phyloP scores from a whole-genome alignment of 1,140 invertebrate genomes.

The Calephelis virginiensis region DNA sequence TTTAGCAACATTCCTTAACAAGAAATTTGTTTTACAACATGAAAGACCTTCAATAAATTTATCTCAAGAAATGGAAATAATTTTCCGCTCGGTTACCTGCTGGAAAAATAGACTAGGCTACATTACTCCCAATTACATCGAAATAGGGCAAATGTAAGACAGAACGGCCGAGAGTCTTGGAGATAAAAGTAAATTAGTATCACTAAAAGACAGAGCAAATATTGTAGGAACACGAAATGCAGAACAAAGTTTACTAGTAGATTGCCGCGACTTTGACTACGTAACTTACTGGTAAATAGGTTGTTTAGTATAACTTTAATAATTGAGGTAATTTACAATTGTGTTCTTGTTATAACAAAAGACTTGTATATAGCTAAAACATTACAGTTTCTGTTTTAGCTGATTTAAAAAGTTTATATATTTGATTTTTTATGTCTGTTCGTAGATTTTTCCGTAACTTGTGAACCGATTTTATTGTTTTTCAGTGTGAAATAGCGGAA shows the following conservation, averaged over 20 bases:
- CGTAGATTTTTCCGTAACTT: too few relatives aligned
- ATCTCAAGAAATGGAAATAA: conserved; percentile 16
- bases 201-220: background rate
- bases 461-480: too few relatives aligned
- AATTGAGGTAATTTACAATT: too few relatives aligned
- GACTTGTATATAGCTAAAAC: too few relatives aligned
- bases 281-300: too few relatives aligned
- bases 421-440: too few relatives aligned
- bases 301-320: too few relatives aligned
- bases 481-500: too few relatives aligned
- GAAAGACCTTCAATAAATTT: conserved; percentile 5
- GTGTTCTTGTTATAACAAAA: too few relatives aligned
- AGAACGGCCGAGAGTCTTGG: conserved; percentile 5
- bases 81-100: conserved; percentile 8
- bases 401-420: too few relatives aligned
- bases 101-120: conserved; percentile 5
- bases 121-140: conserved; percentile 7
- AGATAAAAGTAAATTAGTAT: conserved; percentile 10
- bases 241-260: background rate
- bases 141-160: background rate
- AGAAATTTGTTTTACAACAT: background rate
- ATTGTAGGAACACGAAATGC: background rate
- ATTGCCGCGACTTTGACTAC: too few relatives aligned
- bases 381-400: too few relatives aligned
- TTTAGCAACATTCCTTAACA: background rate